phyloP scores from a whole-genome alignment of 2,113 vertebrate species.

The Micromys minutus region DNA sequence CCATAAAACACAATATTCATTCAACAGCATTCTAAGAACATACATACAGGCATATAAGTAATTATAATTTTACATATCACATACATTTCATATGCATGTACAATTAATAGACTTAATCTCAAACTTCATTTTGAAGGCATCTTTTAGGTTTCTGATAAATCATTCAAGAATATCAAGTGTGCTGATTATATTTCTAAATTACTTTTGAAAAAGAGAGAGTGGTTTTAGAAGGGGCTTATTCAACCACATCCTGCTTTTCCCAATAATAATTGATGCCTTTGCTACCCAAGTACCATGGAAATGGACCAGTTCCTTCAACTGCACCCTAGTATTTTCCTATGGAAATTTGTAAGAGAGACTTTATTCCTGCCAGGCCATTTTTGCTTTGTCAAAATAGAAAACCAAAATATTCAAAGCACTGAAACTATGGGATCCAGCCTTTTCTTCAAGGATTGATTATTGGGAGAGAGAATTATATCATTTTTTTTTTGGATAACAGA shows the following conservation, averaged over 20 bases:
- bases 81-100: neutral
- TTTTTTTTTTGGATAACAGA: neutral
- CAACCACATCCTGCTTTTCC: neutral
- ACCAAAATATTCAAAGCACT: slow-evolving; percentile 32
- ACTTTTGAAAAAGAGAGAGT: slow-evolving; percentile 28
- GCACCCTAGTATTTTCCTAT: neutral
- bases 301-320: slow-evolving; percentile 17
- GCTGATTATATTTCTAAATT: slow-evolving; percentile 28
- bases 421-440: neutral
- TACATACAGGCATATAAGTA: neutral
- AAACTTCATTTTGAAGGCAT: neutral
- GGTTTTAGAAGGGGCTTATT: slow-evolving; percentile 22
- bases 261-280: slow-evolving; percentile 56
- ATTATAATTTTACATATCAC: neutral
- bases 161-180: neutral
- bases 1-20: slow-evolving; percentile 18
- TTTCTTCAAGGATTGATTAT: slow-evolving; percentile 4
- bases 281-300: slow-evolving; percentile 48
- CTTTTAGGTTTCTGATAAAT: neutral
- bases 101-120: slow-evolving; percentile 21
- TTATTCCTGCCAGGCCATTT: neutral
- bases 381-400: slow-evolving; percentile 12
- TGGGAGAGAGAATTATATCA: neutral
- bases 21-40: neutral
- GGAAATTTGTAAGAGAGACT: neutral